Evolutionary conservation across 2,113 vertebrate genomes (phyloP).

Genomic region (Apodemus sylvaticus): DNA sequence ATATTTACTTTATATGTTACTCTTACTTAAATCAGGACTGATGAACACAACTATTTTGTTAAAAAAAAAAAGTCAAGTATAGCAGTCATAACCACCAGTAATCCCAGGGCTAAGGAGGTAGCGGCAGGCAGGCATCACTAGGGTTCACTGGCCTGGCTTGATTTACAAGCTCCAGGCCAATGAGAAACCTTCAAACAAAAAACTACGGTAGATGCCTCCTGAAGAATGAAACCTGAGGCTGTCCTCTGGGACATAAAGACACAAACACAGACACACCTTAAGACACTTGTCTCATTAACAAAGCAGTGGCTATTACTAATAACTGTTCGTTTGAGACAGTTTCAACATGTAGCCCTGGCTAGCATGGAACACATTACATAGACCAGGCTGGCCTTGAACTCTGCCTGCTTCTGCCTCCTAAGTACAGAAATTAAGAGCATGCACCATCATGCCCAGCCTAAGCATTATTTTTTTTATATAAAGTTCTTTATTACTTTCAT

Average conservation of each 20-base stretch:
- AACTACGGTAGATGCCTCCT: neutral
- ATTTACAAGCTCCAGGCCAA: neutral
- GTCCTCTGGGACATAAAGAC: neutral
- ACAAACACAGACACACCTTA: slow-evolving; percentile 69
- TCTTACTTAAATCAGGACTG: slow-evolving; percentile 66
- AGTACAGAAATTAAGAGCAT: neutral
- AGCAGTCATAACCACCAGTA: slow-evolving; percentile 1
- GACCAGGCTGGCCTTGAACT: neutral
- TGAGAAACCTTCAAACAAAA: neutral
- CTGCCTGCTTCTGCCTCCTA: neutral
- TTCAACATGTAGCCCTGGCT: neutral
- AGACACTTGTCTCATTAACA: slow-evolving; percentile 72
- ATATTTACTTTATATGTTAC: neutral
- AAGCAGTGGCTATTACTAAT: neutral
- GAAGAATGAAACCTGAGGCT: neutral
- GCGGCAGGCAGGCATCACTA: neutral
- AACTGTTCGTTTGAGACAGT: neutral
- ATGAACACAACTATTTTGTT: slow-evolving; percentile 44
- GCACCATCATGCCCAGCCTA: neutral
- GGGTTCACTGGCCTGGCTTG: neutral
- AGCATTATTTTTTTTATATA: neutral
- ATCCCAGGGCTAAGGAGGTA: slow-evolving; percentile 34
- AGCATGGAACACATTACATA: neutral
- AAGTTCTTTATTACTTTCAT: slow-evolving; percentile 65
- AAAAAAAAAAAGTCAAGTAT: neutral